Evolutionary conservation across 2,113 vertebrate genomes (phyloP).

Genomic region (Chiloscyllium plagiosum): DNA sequence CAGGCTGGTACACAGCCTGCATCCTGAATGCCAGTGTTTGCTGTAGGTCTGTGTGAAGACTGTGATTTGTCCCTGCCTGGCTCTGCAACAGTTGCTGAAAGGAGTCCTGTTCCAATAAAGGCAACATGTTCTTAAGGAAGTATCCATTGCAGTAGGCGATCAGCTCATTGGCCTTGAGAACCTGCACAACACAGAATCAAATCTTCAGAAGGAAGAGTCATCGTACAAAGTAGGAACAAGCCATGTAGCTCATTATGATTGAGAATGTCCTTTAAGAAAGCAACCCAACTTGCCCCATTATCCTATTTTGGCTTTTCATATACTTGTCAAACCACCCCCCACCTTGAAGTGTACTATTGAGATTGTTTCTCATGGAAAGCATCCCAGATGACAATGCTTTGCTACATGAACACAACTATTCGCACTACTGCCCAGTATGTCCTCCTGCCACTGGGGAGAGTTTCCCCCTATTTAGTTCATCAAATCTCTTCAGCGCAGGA

Average conservation of each 20-base stretch:
- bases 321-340: background rate
- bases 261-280: background rate
- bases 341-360: background rate
- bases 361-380: too few species aligned
- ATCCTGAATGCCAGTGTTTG: slow-evolving; percentile 39
- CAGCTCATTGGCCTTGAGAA: slow-evolving; percentile 54
- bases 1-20: slow-evolving; percentile 39
- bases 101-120: slow-evolving; percentile 58
- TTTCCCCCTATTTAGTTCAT: background rate
- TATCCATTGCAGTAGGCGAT: slow-evolving; percentile 66
- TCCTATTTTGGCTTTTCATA: background rate
- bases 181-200: background rate
- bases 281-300: background rate
- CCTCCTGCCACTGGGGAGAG: background rate
- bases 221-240: background rate
- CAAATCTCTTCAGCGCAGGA: slow-evolving; percentile 48
- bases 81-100: slow-evolving; percentile 46
- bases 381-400: too few species aligned
- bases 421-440: background rate
- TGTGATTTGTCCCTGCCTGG: background rate
- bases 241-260: background rate
- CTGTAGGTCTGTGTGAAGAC: slow-evolving; percentile 37
- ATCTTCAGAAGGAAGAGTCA: background rate
- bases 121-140: slow-evolving; percentile 70
- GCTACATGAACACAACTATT: too few species aligned